Evolutionary conservation across 1,140 invertebrate genomes (phyloP), one percentile per base, ranked within the genome.

Genomic region (Drosophila tristis): DNA sequence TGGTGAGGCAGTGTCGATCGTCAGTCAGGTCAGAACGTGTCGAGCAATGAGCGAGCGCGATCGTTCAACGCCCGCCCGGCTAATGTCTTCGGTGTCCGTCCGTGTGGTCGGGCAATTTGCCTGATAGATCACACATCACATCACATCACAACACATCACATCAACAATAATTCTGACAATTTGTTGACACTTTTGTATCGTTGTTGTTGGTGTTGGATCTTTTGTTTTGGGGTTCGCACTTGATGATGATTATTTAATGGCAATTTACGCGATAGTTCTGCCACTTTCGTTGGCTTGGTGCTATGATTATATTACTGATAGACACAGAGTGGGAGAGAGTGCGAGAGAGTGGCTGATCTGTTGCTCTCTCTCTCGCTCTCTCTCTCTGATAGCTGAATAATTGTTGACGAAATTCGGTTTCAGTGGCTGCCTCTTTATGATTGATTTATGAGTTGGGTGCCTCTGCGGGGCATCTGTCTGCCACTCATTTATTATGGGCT

Each of bases 141-240:
- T 29, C 43, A 49, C 71, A 51, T 3, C 42, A 44, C 9, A 54
- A 35, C 29, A 59, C 15, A 74, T 39, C 35, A 57, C 45, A 70
- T 71, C 67, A 70, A 70, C 49, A 70, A 70, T 57, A 65, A 78
- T 86, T 63, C 65, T 67, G 82, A 86, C 82, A 86, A 87, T 82
- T 86, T 82, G 78, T 74, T 82, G 81, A 85, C 82, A 81, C 74
- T 66, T 87, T 63, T 68, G 31, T 80, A 15, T 57, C 45, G 35
- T 56, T 57, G 35, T 56, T 57, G 26, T 56, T 63, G n/a, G 39
- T 29, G 39, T 4, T 60, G 55, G 16, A 39, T 20, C 47, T 59
- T 60, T 74, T 61, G 77, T 68, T 75, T 75, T 29, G 55, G 77
- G 60, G 44, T 50, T 47, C 59, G 65, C 55, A 65, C 61, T 56